These are phyloP conservation scores for Perithous albicinctus DNA, from an alignment of 2,888 invertebrate species.

Conservation along the genomic window DNA sequence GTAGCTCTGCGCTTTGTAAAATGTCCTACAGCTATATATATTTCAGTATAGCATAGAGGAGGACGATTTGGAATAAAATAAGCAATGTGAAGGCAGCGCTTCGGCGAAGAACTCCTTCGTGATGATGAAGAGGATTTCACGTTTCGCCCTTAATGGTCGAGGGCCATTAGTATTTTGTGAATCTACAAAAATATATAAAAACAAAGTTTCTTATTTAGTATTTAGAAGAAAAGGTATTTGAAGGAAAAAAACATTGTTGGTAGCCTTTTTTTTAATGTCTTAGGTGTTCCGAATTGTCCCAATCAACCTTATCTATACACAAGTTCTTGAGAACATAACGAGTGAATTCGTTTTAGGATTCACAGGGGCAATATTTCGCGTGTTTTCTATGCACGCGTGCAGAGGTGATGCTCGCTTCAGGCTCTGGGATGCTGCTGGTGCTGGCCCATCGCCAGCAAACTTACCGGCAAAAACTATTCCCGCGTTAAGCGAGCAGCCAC, in stretches of 20 bases:
- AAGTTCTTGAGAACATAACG: not conserved
- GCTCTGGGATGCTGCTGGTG: conserved; percentile 32
- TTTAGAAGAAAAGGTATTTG: too few relatives aligned
- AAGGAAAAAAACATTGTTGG: too few relatives aligned
- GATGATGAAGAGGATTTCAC: too few relatives aligned
- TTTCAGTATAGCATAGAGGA: not conserved
- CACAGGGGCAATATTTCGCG: conserved; percentile 35
- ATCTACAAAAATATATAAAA: too few relatives aligned
- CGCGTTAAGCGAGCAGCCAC: conserved; percentile 45
- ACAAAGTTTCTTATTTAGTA: too few relatives aligned
- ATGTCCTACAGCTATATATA: conserved; percentile 27
- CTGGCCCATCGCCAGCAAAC: conserved; percentile 64
- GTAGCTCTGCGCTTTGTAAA: conserved; percentile 32
- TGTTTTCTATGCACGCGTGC: conserved; percentile 37
- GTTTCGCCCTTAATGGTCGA: too few relatives aligned
- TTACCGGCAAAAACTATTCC: conserved; percentile 66
- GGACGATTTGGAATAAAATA: too few relatives aligned
- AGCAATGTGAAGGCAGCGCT: too few relatives aligned
- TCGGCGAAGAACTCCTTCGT: too few relatives aligned
- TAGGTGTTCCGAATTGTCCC: too few relatives aligned
- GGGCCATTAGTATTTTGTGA: too few relatives aligned
- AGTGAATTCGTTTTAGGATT: not conserved
- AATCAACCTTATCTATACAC: not conserved
- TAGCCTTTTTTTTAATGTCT: too few relatives aligned
- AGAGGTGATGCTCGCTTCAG: conserved; percentile 20